Evolutionary conservation across 1,140 invertebrate species (phyloP), one percentile per base, ranked within the genome.

Genomic region (Pollicipes pollicipes): DNA sequence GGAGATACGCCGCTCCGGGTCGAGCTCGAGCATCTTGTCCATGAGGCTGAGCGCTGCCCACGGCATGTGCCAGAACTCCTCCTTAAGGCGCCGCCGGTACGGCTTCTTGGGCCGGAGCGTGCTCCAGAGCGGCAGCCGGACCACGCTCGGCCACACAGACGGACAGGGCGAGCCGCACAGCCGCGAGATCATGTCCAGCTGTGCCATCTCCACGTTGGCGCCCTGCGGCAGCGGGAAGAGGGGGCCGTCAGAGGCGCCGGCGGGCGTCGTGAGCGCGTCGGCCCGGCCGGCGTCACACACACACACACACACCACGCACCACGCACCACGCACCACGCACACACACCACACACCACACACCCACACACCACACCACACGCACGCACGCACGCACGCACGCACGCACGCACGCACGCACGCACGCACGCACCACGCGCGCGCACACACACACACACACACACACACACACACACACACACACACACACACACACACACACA

Each of bases 101-200:
- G 88, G 85, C 75, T 93, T 93, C 81, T 97, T 97, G 31, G 93
- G 91, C 78, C 95, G 92, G 27, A 98, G 84, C 26, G 90, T 89
- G 77, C 93, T 87, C 85, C 93, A 99, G 0, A 92, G 83, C 1
- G 95, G 95, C 68, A 99, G 82, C 78, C 95, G 90, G 72, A 95
- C 93, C 28, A 99, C 96, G 78, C 90, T 89, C 0, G 97, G 96
- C 97, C 97, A 99, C 66, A 93, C 91, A n/a, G 92, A 93, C 0
- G 96, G 95, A 70, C 89, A 88, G 0, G 96, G 96, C 0, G 95
- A 95, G 1, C 97, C 97, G 82, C 97, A 99, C 21, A 95, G 84
- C 72, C 89, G 85, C 0, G 93, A 94, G 77, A 99, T 99, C 76
- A 90, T 86, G 78, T 99, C 96, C 68, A 99, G 79, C 78, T 98